phyloP scores from a whole-genome alignment of 2,888 invertebrate species.

The Laothoe populi region DNA sequence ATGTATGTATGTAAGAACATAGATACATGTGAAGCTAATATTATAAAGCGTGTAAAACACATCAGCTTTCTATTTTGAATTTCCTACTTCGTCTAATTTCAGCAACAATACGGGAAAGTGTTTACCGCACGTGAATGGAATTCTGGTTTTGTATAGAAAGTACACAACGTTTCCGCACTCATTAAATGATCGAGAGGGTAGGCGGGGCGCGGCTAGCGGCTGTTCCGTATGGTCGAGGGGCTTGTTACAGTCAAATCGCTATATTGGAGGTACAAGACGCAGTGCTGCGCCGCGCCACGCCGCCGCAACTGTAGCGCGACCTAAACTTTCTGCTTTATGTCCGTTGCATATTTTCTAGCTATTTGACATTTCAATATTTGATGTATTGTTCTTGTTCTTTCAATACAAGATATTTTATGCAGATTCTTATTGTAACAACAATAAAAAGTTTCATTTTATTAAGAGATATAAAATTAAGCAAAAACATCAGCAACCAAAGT shows the following conservation, averaged over 20 bases:
- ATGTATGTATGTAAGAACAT: no score
- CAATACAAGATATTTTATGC: no score
- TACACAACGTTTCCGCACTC: constrained; percentile 51
- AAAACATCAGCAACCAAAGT: no score
- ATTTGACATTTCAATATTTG: neutral
- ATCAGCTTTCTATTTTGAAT: no score
- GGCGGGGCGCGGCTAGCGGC: constrained; percentile 36
- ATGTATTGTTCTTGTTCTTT: no score
- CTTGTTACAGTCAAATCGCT: constrained; percentile 60
- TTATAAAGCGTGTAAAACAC: no score
- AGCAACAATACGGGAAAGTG: neutral
- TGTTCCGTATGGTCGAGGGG: constrained; percentile 44
- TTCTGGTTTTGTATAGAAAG: constrained; percentile 30
- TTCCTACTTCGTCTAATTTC: neutral
- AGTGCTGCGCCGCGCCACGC: neutral
- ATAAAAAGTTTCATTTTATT: no score
- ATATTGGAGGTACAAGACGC: constrained; percentile 57
- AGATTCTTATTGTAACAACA: neutral
- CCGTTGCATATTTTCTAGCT: neutral
- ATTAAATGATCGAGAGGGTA: constrained; percentile 46
- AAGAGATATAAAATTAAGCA: no score
- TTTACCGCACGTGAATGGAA: neutral
- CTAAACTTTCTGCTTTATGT: constrained; percentile 6
- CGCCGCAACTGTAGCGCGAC: constrained; percentile 2
- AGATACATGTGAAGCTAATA: no score